Percentiles rank a stretch among this genome's conserved stretches.
Evolutionary conservation across 1,140 invertebrate genomes (phyloP).

Genomic region (Leucophenga varia): DNA sequence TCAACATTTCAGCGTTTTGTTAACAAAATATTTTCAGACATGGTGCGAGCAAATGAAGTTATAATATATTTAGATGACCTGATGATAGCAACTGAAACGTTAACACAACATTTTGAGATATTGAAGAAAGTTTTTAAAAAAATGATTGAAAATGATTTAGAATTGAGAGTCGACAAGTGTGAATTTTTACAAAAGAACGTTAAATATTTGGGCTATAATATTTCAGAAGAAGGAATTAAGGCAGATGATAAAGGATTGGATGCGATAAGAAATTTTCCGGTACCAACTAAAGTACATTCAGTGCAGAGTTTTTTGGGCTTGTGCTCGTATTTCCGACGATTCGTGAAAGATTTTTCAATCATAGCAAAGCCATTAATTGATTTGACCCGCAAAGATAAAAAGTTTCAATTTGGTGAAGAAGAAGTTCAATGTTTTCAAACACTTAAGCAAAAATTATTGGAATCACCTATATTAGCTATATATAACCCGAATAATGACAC

Average conservation of each 20-base stretch:
- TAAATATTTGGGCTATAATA: conserved; percentile 46
- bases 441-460: conserved; percentile 8
- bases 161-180: too few species aligned
- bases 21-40: conserved; percentile 41
- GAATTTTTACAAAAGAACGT: conserved; percentile 33
- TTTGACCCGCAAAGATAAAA: too few species aligned
- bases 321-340: too few species aligned
- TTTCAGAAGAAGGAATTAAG: conserved; percentile 17
- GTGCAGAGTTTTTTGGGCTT: too few species aligned
- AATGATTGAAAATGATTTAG: too few species aligned
- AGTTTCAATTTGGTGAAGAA: conserved; percentile 16
- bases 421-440: conserved; percentile 7
- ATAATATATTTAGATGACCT: conserved; percentile 11
- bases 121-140: conserved; percentile 28
- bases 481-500: conserved; percentile 41
- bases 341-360: conserved; percentile 29
- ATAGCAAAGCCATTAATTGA: conserved; percentile 41
- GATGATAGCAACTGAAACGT: too few species aligned
- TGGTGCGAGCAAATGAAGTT: conserved; percentile 9
- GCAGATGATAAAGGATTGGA: too few species aligned
- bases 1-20: conserved; percentile 52
- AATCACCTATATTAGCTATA: conserved; percentile 42
- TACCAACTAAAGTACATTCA: too few species aligned
- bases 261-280: too few species aligned
- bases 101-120: conserved; percentile 9